Conservation (phyloP, 1,140 invertebrate genomes). For the Ceratina calcarata region DNA sequence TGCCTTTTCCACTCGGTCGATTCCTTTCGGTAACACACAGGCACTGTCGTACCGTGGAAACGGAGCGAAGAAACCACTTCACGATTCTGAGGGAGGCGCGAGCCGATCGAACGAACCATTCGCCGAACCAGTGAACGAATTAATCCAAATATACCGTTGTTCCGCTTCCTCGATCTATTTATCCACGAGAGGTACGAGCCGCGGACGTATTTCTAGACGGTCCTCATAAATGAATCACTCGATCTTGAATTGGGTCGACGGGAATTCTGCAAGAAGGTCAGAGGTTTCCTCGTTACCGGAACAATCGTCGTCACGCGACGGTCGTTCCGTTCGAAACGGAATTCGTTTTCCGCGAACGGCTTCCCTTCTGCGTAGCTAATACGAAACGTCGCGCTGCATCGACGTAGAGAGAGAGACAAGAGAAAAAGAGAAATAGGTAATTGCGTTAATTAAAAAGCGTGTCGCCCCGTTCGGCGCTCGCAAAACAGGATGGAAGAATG, state of each 20-base stretch:
- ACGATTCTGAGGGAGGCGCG: not conserved
- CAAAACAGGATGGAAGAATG: not conserved
- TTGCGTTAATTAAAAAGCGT: not conserved
- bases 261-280: conserved; percentile 21
- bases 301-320: conserved; percentile 2
- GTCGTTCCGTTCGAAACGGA: not conserved
- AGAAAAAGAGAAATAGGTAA: not conserved
- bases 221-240: conserved; percentile 44
- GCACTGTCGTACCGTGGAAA: no score
- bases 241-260: conserved; percentile 16
- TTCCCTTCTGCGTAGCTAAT: not conserved
- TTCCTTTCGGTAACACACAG: no score
- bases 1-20: no score
- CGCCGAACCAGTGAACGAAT: conserved; percentile 2
- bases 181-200: not conserved
- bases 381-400: no score
- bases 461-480: not conserved
- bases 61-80: not conserved
- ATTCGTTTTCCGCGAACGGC: not conserved
- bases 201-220: conserved; percentile 34
- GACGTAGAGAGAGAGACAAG: no score
- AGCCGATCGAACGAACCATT: conserved; percentile 18
- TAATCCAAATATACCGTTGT: conserved; percentile 46
- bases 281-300: conserved; percentile 18
- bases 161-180: conserved; percentile 43